Evolutionary conservation across 1,140 invertebrate genomes (phyloP).

Genomic region (Drosophila persimilis): DNA sequence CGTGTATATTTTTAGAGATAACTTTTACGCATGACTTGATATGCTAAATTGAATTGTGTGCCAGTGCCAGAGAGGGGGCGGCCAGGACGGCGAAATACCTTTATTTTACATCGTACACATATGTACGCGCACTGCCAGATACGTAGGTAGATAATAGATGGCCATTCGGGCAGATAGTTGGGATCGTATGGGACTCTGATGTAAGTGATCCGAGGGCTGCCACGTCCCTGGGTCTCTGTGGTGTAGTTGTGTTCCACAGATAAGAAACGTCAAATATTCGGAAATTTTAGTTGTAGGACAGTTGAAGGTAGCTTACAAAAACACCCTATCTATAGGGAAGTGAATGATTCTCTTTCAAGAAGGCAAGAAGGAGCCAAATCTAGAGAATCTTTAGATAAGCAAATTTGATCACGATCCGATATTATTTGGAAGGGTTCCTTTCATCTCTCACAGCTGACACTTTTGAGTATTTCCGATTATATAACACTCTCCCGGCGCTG

Average conservation of each 20-base stretch:
- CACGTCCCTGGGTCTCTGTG: conserved; percentile 10
- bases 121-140: conserved; percentile 1
- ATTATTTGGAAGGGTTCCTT: background rate
- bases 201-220: conserved; percentile 35
- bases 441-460: background rate
- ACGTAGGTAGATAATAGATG: conserved; percentile 32
- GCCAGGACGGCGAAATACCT: conserved; percentile 26
- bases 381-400: background rate
- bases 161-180: conserved; percentile 17
- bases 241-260: conserved; percentile 27
- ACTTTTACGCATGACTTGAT: conserved; percentile 75
- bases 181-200: conserved; percentile 26
- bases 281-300: conserved; percentile 34
- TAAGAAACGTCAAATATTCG: conserved; percentile 46
- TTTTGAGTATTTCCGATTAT: conserved; percentile 19
- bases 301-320: conserved; percentile 36
- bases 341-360: too few relatives aligned
- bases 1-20: conserved; percentile 71
- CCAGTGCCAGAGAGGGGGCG: background rate
- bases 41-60: conserved; percentile 58
- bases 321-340: conserved; percentile 1
- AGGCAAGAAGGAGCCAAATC: background rate
- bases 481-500: conserved; percentile 17
- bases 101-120: conserved; percentile 33
- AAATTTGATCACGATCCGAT: background rate